Percentiles rank a stretch among this genome's conserved stretches.
phyloP scores from a whole-genome alignment of 2,888 invertebrate genomes.

The Melieria omissa region DNA sequence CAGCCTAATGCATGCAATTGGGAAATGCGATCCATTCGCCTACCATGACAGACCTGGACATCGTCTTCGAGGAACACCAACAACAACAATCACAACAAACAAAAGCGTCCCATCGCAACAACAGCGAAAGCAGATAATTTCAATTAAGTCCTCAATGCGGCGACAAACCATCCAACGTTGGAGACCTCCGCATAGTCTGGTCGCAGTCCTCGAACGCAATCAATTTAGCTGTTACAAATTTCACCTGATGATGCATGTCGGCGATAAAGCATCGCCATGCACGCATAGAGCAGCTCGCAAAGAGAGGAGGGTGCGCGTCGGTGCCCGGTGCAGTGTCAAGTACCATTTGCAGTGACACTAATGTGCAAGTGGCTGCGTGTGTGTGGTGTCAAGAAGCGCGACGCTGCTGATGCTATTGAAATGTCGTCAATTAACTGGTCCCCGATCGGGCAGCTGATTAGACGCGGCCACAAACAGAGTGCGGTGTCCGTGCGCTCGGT shows the following conservation, averaged over 20 bases:
- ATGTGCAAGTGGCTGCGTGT: conserved; percentile 24
- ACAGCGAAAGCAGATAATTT: conserved; percentile 25
- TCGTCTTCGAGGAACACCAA: conserved; percentile 27
- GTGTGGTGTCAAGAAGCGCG: conserved; percentile 41
- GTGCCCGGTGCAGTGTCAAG: conserved; percentile 30
- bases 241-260: conserved; percentile 46
- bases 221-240: conserved; percentile 45
- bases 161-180: conserved; percentile 4
- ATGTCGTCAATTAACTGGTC: conserved; percentile 48
- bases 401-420: conserved; percentile 44
- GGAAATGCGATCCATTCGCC: conserved; percentile 26
- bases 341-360: background rate
- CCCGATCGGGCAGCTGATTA: conserved; percentile 40
- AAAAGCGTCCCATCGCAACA: no score
- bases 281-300: conserved; percentile 17
- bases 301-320: background rate
- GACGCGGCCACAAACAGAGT: conserved; percentile 5
- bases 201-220: conserved; percentile 7
- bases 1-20: conserved; percentile 15
- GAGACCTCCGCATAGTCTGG: conserved; percentile 20
- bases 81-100: conserved; percentile 28
- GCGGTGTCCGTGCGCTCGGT: background rate
- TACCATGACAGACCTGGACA: conserved; percentile 28
- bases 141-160: conserved; percentile 36
- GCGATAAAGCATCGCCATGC: conserved; percentile 26